phyloP scores from a whole-genome alignment of 1,140 invertebrate species.

The Listronotus bonariensis region DNA sequence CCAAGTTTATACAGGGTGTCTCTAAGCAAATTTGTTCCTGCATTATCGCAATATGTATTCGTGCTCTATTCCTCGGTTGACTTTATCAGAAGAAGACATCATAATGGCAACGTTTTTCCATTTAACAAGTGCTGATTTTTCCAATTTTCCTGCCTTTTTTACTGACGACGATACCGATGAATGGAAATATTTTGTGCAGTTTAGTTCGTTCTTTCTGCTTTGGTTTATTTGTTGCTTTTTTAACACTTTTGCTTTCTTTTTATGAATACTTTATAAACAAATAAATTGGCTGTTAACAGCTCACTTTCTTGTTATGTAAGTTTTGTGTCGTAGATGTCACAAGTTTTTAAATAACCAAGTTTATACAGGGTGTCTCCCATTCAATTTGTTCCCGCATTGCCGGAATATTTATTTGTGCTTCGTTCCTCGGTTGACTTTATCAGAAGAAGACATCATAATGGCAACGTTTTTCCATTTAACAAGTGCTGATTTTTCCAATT shows the following conservation, averaged over 20 bases:
- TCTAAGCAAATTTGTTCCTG: neutral
- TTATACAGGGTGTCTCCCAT: too few species aligned
- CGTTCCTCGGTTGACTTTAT: constrained; percentile 4
- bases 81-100: constrained; percentile 8
- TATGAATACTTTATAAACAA: too few species aligned
- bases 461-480: constrained; percentile 12
- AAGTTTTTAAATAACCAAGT: too few species aligned
- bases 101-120: constrained; percentile 11
- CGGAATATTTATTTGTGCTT: constrained; percentile 4
- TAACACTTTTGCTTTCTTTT: too few species aligned
- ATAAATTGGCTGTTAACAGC: too few species aligned
- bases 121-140: constrained; percentile 15
- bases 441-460: constrained; percentile 9
- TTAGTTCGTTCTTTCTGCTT: neutral
- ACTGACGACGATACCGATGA: constrained; percentile 1
- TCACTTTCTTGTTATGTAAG: too few species aligned
- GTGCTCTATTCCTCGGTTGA: neutral
- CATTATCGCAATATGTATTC: constrained; percentile 3
- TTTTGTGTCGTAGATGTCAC: too few species aligned
- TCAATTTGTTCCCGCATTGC: constrained; percentile 1
- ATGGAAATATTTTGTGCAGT: constrained; percentile 11
- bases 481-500: constrained; percentile 11
- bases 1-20: too few species aligned
- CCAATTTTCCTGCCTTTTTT: constrained; percentile 3
- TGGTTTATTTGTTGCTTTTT: too few species aligned